A percentile compares a stretch with the other conserved stretches of the same genome.
Conservation (phyloP, 2,797 vertebrate genomes). For the Distichodus sexfasciatus region DNA sequence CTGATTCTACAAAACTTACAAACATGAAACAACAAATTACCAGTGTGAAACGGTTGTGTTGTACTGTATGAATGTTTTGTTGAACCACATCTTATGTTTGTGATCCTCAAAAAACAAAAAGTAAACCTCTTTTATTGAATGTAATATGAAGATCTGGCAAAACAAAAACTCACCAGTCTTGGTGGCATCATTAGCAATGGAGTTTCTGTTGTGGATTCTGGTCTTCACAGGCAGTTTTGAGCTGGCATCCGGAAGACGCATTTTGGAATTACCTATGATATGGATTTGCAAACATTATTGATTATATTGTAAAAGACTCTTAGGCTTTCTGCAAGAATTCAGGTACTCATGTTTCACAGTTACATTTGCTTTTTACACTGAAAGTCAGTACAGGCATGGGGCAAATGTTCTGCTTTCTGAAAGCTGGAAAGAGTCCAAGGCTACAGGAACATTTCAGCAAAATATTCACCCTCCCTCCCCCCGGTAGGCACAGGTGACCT, state of each 20-base stretch:
- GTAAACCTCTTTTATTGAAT: too few species aligned
- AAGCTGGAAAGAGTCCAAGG: neutral
- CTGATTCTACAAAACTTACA: too few species aligned
- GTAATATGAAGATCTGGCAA: neutral
- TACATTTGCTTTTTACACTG: neutral
- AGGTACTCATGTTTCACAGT: too few species aligned
- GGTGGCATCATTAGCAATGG: slow-evolving; percentile 60
- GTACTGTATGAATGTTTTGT: too few species aligned
- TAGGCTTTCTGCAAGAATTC: neutral
- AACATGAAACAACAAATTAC: too few species aligned
- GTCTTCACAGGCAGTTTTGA: slow-evolving; percentile 71
- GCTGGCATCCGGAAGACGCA: slow-evolving; percentile 40
- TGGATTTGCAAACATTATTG: neutral
- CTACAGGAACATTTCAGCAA: neutral
- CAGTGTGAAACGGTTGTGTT: too few species aligned
- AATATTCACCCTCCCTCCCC: neutral
- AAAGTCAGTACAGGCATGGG: neutral
- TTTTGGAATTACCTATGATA: slow-evolving; percentile 55
- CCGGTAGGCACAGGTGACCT: neutral
- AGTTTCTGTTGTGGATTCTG: slow-evolving; percentile 55
- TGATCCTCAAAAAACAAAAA: too few species aligned
- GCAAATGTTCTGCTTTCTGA: too few species aligned
- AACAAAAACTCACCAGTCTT: slow-evolving; percentile 69
- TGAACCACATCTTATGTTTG: too few species aligned
- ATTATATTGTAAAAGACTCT: neutral